Conservation (phyloP, 2,888 invertebrate species). For the Euclidia mi region DNA sequence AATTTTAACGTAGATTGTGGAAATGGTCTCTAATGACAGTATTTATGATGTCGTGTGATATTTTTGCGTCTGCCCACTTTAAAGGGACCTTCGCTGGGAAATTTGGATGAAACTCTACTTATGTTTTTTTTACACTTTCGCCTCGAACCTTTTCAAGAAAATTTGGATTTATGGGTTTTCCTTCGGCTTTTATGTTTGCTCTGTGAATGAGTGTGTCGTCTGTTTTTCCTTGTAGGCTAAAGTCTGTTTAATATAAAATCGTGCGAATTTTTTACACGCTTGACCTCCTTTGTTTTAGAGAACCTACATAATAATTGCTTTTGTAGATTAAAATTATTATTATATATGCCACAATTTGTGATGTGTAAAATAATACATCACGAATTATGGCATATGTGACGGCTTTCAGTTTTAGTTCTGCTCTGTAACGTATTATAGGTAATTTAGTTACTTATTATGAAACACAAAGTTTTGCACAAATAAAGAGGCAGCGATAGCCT, state of each 20-base stretch:
- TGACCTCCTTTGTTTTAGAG: background rate
- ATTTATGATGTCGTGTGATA: conserved; percentile 31
- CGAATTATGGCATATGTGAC: too few relatives aligned
- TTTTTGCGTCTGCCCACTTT: conserved; percentile 3
- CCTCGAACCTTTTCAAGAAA: too few relatives aligned
- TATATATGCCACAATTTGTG: too few relatives aligned
- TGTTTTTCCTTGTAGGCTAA: conserved; percentile 21
- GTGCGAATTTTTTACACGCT: background rate
- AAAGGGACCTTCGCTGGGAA: conserved; percentile 16
- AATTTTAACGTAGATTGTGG: conserved; percentile 34
- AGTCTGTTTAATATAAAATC: background rate
- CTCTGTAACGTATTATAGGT: too few relatives aligned
- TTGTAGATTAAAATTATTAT: too few relatives aligned
- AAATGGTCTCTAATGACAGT: conserved; percentile 28
- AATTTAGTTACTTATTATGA: too few relatives aligned
- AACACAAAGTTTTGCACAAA: too few relatives aligned
- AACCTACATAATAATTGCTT: too few relatives aligned
- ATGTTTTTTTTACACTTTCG: conserved; percentile 38
- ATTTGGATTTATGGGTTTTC: conserved; percentile 46
- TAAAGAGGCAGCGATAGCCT: too few relatives aligned
- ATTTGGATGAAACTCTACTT: conserved; percentile 21
- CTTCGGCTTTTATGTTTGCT: conserved; percentile 27
- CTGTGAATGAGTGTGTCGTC: conserved; percentile 29
- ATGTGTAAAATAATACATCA: too few relatives aligned
- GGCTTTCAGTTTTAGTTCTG: too few relatives aligned